Evolutionary conservation across 2,113 vertebrate species (phyloP).

Genomic region (Ibidorhyncha struthersii): DNA sequence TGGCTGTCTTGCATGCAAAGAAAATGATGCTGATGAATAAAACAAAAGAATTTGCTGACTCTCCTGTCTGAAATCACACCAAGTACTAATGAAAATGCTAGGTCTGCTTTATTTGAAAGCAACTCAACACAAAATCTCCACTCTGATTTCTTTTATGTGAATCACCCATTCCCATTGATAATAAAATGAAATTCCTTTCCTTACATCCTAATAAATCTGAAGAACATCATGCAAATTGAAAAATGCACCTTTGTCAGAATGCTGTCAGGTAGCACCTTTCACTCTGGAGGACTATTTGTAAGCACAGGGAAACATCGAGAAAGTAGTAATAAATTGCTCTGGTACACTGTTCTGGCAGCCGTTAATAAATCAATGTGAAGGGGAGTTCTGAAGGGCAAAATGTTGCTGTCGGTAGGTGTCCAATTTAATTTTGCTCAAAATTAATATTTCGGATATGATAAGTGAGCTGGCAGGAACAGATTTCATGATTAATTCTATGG

Average conservation of each 20-base stretch:
- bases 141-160: constrained; percentile 47
- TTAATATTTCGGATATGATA: constrained; percentile 87
- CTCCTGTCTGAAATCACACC: neutral
- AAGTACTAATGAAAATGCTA: constrained; percentile 7
- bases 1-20: neutral
- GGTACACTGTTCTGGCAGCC: constrained; percentile 77
- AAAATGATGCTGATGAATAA: constrained; percentile 19
- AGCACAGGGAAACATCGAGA: constrained; percentile 75
- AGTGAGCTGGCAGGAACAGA: constrained; percentile 84
- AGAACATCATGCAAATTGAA: constrained; percentile 76
- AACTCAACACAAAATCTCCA: neutral
- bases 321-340: constrained; percentile 80
- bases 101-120: constrained; percentile 17
- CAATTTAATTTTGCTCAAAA: constrained; percentile 85
- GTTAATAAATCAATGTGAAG: constrained; percentile 86
- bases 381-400: constrained; percentile 86
- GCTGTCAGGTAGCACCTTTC: constrained; percentile 76
- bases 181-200: constrained; percentile 62
- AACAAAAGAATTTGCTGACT: constrained; percentile 34
- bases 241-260: constrained; percentile 70
- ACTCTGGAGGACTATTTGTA: constrained; percentile 78
- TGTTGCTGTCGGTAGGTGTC: constrained; percentile 84
- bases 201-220: constrained; percentile 64
- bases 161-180: constrained; percentile 41
- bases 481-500: constrained; percentile 82